These are phyloP conservation scores for Euwallacea similis DNA, from an alignment of 1,140 invertebrate genomes.

Conservation along the genomic window DNA sequence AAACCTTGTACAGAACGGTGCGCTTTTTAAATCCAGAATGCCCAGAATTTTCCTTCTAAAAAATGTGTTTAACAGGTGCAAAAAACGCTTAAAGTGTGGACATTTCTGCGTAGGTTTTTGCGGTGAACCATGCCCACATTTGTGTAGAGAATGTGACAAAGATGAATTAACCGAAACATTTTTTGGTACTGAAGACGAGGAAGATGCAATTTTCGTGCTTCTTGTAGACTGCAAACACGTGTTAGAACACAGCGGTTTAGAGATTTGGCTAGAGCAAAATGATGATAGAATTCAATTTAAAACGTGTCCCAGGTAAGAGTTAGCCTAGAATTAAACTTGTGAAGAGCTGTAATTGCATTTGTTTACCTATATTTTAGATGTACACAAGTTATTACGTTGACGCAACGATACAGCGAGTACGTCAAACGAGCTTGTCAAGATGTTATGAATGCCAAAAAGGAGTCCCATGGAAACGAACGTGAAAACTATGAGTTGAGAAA, in stretches of 20 bases:
- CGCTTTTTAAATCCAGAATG: not conserved
- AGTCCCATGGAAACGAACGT: constrained; percentile 51
- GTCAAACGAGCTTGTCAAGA: constrained; percentile 60
- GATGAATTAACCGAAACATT: constrained; percentile 59
- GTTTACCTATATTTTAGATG: constrained; percentile 51
- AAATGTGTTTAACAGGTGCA: constrained; percentile 14
- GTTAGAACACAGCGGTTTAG: constrained; percentile 61
- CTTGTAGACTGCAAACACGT: constrained; percentile 67
- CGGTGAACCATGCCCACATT: constrained; percentile 64
- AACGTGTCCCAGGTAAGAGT: constrained; percentile 58
- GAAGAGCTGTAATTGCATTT: not conserved
- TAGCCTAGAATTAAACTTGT: not conserved
- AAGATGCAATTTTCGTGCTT: constrained; percentile 62
- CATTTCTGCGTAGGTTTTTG: constrained; percentile 70
- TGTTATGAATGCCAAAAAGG: constrained; percentile 62
- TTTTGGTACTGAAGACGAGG: constrained; percentile 62
- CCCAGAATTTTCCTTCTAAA: not conserved
- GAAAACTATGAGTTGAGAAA: constrained; percentile 22
- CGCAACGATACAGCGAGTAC: constrained; percentile 61
- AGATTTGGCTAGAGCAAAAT: constrained; percentile 57
- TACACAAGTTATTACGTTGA: constrained; percentile 63
- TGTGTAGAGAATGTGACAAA: constrained; percentile 58
- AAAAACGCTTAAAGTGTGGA: constrained; percentile 57
- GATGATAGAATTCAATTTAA: constrained; percentile 59
- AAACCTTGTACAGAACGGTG: constrained; percentile 45